A percentile compares a stretch with the other conserved stretches of the same genome.
phyloP scores from a whole-genome alignment of 1,140 invertebrate species.

The Alviniconcha marisindica region DNA sequence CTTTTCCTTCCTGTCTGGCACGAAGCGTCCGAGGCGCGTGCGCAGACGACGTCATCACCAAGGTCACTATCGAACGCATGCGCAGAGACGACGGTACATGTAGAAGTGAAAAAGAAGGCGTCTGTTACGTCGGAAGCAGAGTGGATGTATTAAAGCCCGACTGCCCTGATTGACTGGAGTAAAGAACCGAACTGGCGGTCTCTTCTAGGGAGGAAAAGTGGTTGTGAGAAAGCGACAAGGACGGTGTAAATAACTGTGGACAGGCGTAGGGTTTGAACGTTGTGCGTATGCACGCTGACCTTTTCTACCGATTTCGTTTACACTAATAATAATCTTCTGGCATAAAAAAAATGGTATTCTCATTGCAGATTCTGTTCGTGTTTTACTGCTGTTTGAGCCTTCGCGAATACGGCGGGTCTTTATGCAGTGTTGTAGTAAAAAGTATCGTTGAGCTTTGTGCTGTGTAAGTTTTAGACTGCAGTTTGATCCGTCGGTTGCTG shows the following conservation, averaged over 20 bases:
- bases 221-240: not conserved
- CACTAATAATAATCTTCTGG: too few species aligned
- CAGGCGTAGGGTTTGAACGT: too few species aligned
- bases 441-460: too few species aligned
- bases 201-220: not conserved
- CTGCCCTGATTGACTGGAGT: not conserved
- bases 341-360: too few species aligned
- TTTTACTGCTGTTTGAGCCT: too few species aligned
- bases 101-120: not conserved
- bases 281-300: too few species aligned
- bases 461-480: too few species aligned
- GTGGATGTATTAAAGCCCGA: not conserved
- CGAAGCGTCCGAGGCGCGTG: not conserved
- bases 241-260: not conserved
- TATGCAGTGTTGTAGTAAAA: too few species aligned
- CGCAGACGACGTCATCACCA: slow-evolving; percentile 18
- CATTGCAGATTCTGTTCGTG: too few species aligned
- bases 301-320: too few species aligned
- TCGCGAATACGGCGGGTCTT: too few species aligned
- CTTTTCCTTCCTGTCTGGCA: slow-evolving; percentile 40
- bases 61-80: not conserved
- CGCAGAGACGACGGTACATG: not conserved
- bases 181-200: not conserved
- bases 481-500: too few species aligned
- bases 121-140: not conserved